A percentile compares a stretch with the other conserved stretches of the same genome.
Conservation (phyloP, 2,888 invertebrate genomes). For the Eurois occulta region DNA sequence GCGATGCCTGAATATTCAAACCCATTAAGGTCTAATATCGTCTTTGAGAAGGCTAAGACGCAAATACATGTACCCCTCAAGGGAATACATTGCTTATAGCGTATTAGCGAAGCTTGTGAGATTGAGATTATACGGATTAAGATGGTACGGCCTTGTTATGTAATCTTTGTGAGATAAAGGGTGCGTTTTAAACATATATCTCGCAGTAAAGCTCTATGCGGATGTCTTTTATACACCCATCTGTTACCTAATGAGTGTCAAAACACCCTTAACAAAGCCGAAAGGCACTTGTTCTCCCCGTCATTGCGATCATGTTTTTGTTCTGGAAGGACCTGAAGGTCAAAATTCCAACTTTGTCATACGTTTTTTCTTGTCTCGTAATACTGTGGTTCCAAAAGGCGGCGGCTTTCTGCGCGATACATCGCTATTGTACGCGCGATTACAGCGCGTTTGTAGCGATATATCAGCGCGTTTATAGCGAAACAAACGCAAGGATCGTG, state of each 20-base stretch:
- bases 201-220: not conserved
- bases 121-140: not conserved
- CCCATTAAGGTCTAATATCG: slow-evolving; percentile 17
- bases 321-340: too few species aligned
- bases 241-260: not conserved
- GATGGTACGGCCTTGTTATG: not conserved
- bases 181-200: not conserved
- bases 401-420: too few species aligned
- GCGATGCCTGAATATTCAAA: slow-evolving; percentile 38
- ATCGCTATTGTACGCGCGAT: too few species aligned
- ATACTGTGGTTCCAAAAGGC: too few species aligned
- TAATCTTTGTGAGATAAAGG: not conserved
- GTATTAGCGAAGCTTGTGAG: not conserved
- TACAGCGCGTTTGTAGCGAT: too few species aligned
- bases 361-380: too few species aligned
- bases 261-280: not conserved
- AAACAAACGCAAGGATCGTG: too few species aligned
- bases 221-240: not conserved
- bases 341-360: too few species aligned
- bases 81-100: slow-evolving; percentile 8
- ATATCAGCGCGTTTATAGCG: too few species aligned
- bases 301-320: too few species aligned
- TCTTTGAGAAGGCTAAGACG: slow-evolving; percentile 28
- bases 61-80: slow-evolving; percentile 25
- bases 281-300: too few species aligned